Conservation (phyloP, 2,888 invertebrate genomes). For the Noctua fimbriata region DNA sequence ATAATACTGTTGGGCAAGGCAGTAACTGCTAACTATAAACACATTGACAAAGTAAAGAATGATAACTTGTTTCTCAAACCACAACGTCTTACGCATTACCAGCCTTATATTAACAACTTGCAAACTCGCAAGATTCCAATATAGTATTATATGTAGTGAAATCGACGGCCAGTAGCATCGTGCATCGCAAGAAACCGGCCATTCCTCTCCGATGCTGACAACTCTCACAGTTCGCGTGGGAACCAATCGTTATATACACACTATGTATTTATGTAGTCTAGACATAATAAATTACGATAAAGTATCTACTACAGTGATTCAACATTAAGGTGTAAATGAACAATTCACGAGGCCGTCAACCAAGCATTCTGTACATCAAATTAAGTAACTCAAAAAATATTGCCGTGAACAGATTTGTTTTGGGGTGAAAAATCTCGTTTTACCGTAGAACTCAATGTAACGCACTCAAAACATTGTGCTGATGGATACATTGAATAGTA, state of each 20-base stretch:
- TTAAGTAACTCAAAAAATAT: no score
- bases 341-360: no score
- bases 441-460: no score
- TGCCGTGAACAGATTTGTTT: no score
- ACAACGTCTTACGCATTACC: not conserved
- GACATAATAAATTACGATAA: conserved; percentile 13
- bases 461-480: no score
- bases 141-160: conserved; percentile 50
- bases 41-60: not conserved
- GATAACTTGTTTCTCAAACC: not conserved
- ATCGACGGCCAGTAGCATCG: conserved; percentile 40
- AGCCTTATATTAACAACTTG: conserved; percentile 9
- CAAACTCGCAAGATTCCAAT: conserved; percentile 36
- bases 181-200: conserved; percentile 35
- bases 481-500: no score
- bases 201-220: conserved; percentile 36
- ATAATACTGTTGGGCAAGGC: not conserved
- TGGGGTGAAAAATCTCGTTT: no score
- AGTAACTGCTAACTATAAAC: no score
- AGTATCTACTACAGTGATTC: not conserved
- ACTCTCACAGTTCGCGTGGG: conserved; percentile 57
- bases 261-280: conserved; percentile 32
- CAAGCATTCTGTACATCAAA: no score
- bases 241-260: conserved; percentile 37
- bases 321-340: not conserved